Evolutionary conservation across 37 sponge, comb jelly and placozoan species (phyloP), one percentile per base, ranked within the genome.

Genomic region (Amphimedon queenslandica): DNA sequence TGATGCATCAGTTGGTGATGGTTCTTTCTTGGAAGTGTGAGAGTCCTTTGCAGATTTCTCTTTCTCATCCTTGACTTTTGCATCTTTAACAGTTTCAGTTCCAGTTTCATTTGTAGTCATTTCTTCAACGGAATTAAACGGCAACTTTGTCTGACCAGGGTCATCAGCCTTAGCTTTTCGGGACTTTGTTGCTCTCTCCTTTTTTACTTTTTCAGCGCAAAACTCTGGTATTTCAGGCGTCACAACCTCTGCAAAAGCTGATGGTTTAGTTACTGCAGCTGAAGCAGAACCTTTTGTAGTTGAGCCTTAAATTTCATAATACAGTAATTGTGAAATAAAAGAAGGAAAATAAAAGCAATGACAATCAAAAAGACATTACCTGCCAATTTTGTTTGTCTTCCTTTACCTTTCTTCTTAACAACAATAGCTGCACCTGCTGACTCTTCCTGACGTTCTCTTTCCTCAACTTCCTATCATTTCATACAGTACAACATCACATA

Each of bases 401-500:
- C 82, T 55, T 79, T 82, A 41, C 40, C 47, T 25, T 60, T 64
- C 51, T 72, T 73, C 41, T 81, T 85, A 30, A 58, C 55, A 8
- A 57, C 67, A 32, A 82, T 82, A 37, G 33, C 71, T 35, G 75
- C 71, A 34, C 80, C 84, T 0, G 63, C 66, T 30, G 13, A 55
- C 28, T 75, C 78, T 41, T 84, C 80, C 47, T 77, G 31, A 21
- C 53, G 55, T 41, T 86, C 88, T 36, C 57, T 35, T 30, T 70
- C 77, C 55, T 90, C 91, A 40, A 85, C 79, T 41, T 58, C 1
- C 91, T 90, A 47, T 35, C n/a, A n/a, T n/a, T n/a, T n/a, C n/a
- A n/a, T n/a, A n/a, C n/a, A n/a, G n/a, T n/a, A n/a, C n/a, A n/a
- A n/a, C n/a, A n/a, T n/a, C n/a, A n/a, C n/a, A n/a, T n/a, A n/a